Evolutionary conservation across 2,888 invertebrate species (phyloP).

Genomic region (Gymnoscelis rufifasciata): DNA sequence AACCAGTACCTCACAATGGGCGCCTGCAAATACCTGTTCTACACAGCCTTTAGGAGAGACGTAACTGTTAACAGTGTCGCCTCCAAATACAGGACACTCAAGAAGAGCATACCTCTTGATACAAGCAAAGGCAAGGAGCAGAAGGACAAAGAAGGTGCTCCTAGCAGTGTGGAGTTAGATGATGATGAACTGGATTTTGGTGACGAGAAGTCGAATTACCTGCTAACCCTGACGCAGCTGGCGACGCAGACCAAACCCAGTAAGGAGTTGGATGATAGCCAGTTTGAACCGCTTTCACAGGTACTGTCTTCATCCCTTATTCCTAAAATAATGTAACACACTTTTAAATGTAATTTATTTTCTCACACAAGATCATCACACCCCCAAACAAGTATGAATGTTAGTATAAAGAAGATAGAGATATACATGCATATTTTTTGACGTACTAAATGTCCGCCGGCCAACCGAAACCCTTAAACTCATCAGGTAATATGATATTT

Average conservation of each 20-base stretch:
- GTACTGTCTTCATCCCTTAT: too few relatives aligned
- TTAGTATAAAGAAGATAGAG: too few relatives aligned
- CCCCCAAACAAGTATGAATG: too few relatives aligned
- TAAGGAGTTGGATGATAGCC: constrained; percentile 45
- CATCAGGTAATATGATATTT: too few relatives aligned
- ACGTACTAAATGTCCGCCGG: too few relatives aligned
- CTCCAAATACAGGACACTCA: constrained; percentile 65
- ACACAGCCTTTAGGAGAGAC: constrained; percentile 80
- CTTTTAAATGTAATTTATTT: too few relatives aligned
- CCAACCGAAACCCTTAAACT: too few relatives aligned
- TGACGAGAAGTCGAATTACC: constrained; percentile 82
- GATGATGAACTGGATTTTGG: constrained; percentile 42
- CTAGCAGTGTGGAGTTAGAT: constrained; percentile 25
- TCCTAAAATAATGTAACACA: too few relatives aligned
- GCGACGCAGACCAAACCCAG: constrained; percentile 35
- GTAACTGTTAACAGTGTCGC: constrained; percentile 78
- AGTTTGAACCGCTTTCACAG: constrained; percentile 83
- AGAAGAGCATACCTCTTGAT: constrained; percentile 33
- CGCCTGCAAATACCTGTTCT: constrained; percentile 81
- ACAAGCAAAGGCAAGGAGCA: constrained; percentile 27
- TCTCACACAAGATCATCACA: too few relatives aligned
- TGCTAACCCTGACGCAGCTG: constrained; percentile 84
- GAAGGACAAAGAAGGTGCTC: too few relatives aligned
- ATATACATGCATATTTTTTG: too few relatives aligned
- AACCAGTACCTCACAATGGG: constrained; percentile 84